These are phyloP conservation scores for Ciconia maguari DNA, from an alignment of 2,113 vertebrate species.

Conservation along the genomic window DNA sequence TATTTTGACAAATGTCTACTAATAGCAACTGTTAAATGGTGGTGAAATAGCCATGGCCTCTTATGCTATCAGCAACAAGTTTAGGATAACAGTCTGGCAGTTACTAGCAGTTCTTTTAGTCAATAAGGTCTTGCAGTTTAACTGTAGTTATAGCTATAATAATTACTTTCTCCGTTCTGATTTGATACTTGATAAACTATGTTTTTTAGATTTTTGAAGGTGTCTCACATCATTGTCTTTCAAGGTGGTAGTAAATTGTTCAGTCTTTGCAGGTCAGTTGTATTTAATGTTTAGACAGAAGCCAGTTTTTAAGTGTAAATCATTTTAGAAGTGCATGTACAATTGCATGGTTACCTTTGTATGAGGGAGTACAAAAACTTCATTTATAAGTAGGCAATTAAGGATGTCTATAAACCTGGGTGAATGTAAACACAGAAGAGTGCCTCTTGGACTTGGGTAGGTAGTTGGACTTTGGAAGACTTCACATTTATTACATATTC, in stretches of 20 bases:
- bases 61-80: background rate
- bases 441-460: background rate
- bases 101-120: background rate
- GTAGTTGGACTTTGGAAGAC: constrained; percentile 28
- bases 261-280: background rate
- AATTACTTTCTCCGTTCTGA: background rate
- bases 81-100: background rate
- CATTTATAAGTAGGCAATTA: background rate
- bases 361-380: background rate
- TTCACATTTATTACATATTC: background rate
- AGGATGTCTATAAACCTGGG: background rate
- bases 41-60: background rate
- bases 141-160: background rate
- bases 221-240: background rate
- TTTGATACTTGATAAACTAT: background rate
- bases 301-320: background rate
- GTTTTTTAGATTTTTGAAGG: background rate
- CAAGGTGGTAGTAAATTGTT: background rate
- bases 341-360: background rate
- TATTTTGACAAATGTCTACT: background rate
- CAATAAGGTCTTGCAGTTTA: background rate
- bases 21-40: background rate
- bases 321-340: background rate
- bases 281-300: background rate
- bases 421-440: background rate